Conservation (phyloP, 1,140 invertebrate genomes). For the Atta texana region DNA sequence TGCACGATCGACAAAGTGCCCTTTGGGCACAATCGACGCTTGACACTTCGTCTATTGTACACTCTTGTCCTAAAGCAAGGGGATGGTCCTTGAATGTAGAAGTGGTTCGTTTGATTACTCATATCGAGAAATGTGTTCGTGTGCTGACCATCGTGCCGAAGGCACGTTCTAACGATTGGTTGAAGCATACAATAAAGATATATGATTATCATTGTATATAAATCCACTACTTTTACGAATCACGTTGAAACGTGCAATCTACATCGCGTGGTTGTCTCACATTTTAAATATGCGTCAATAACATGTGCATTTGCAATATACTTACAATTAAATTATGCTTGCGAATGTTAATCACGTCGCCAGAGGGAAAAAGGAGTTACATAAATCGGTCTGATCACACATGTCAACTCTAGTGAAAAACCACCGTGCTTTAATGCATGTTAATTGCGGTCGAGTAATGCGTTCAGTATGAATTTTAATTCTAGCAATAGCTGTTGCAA, state of each 20-base stretch:
- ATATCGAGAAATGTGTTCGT: neutral
- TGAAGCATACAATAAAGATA: neutral
- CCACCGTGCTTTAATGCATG: constrained; percentile 28
- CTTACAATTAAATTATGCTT: constrained; percentile 15
- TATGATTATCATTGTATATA: constrained; percentile 15
- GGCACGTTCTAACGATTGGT: constrained; percentile 44
- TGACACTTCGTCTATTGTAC: too few relatives aligned
- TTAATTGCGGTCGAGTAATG: constrained; percentile 35
- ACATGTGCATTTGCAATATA: neutral
- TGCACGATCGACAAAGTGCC: too few relatives aligned
- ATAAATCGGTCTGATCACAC: neutral
- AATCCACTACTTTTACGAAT: neutral
- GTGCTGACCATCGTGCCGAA: neutral
- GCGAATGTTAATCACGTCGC: constrained; percentile 26
- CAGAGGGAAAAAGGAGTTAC: neutral
- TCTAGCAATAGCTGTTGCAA: neutral
- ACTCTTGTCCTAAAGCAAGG: neutral
- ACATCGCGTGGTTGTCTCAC: neutral
- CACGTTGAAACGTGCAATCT: neutral
- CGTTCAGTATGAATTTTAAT: constrained; percentile 43
- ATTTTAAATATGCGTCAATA: constrained; percentile 26
- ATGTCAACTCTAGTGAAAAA: constrained; percentile 1
- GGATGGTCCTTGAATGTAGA: neutral
- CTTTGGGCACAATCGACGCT: too few relatives aligned
- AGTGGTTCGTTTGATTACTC: neutral